phyloP scores from a whole-genome alignment of 2,888 invertebrate species.

The Malacosoma neustria region DNA sequence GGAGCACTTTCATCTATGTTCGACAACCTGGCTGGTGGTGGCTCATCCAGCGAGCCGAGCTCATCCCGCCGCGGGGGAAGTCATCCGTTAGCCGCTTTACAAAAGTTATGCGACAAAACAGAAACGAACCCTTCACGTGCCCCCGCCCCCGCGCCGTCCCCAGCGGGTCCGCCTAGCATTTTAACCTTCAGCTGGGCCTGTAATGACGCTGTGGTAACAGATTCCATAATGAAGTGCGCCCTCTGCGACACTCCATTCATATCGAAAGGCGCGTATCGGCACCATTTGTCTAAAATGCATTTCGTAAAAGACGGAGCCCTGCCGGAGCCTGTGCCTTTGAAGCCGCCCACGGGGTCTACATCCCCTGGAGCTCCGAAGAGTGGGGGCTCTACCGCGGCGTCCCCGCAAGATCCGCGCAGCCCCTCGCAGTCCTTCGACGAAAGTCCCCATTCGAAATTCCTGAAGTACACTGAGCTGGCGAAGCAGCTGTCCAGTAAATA shows the following conservation, averaged over 20 bases:
- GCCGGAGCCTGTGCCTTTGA: constrained; percentile 82
- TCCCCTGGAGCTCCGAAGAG: constrained; percentile 62
- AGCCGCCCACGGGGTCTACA: constrained; percentile 37
- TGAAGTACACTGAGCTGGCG: constrained; percentile 98
- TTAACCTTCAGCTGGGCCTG: constrained; percentile 96
- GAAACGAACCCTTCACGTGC: constrained; percentile 82
- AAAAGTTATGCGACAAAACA: constrained; percentile 96
- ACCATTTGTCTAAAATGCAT: constrained; percentile 96
- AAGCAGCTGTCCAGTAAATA: constrained; percentile 98
- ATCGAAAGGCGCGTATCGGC: constrained; percentile 96
- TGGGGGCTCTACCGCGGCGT: constrained; percentile 53
- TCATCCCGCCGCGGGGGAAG: constrained; percentile 81
- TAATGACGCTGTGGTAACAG: constrained; percentile 92
- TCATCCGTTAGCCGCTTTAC: constrained; percentile 94
- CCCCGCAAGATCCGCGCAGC: constrained; percentile 74
- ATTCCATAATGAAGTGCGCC: constrained; percentile 94
- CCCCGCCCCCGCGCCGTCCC: constrained; percentile 67
- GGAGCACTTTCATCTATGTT: constrained; percentile 94
- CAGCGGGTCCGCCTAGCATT: constrained; percentile 86
- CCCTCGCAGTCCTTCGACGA: constrained; percentile 84
- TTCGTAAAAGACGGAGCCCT: constrained; percentile 94
- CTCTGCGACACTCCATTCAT: constrained; percentile 97
- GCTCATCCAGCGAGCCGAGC: constrained; percentile 57
- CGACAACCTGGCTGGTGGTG: constrained; percentile 83
- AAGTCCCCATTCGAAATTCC: constrained; percentile 97